A percentile compares a stretch with the other conserved stretches of the same genome.
These are phyloP conservation scores for Gyps fulvus DNA, from an alignment of 2,113 vertebrate genomes.

Conservation along the genomic window DNA sequence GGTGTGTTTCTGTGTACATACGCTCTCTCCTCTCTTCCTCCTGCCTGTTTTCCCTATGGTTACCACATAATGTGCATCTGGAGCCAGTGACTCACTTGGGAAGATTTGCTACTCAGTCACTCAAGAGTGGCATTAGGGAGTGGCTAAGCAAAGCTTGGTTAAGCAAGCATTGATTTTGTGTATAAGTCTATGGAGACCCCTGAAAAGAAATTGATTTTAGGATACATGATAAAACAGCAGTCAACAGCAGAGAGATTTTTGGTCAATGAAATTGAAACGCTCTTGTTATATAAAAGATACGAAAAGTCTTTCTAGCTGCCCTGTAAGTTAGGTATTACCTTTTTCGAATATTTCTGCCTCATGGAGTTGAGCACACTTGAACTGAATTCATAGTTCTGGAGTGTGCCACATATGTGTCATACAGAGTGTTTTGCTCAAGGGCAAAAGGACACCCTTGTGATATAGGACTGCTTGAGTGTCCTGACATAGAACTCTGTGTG, in stretches of 20 bases:
- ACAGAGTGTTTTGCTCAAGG: neutral
- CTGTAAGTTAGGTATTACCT: neutral
- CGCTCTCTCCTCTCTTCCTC: neutral
- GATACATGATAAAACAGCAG: neutral
- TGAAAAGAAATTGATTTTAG: neutral
- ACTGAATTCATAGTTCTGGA: neutral
- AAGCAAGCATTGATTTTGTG: neutral
- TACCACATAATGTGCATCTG: neutral
- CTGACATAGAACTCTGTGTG: neutral
- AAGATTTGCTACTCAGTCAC: neutral
- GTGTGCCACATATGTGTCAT: too few species aligned
- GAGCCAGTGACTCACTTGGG: neutral
- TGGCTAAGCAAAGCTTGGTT: neutral
- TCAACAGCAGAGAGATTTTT: neutral
- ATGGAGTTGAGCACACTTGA: neutral
- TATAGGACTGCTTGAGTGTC: neutral
- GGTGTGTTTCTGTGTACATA: neutral
- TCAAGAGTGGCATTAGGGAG: neutral
- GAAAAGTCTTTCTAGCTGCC: neutral
- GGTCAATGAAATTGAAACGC: neutral
- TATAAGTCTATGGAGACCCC: neutral
- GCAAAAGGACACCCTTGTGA: neutral
- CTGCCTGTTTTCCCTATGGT: neutral
- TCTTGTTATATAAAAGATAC: neutral
- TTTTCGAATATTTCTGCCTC: neutral